A percentile compares a stretch with the other conserved stretches of the same genome.
phyloP scores from a whole-genome alignment of 2,797 vertebrate genomes.

The Aselliscus stoliczkanus region DNA sequence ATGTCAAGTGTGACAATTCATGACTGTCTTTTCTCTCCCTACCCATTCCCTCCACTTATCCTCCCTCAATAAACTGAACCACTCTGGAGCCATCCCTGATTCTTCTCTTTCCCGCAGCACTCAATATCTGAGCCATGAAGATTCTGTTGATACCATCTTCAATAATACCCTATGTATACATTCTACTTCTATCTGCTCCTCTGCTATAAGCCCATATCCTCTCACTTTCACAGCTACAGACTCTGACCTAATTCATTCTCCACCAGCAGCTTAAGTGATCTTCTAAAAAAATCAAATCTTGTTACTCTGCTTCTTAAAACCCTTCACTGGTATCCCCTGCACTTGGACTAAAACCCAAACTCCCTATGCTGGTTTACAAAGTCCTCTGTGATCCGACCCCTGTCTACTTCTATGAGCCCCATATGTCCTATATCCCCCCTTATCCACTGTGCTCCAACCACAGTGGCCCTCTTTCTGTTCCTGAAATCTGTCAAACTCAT shows the following conservation, averaged over 20 bases:
- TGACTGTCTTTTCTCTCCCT: neutral
- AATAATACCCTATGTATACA: neutral
- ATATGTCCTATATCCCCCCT: neutral
- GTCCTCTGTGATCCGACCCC: neutral
- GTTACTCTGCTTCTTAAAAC: neutral
- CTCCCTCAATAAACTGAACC: neutral
- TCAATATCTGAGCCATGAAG: neutral
- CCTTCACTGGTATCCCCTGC: neutral
- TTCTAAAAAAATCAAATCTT: neutral
- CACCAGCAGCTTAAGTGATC: neutral
- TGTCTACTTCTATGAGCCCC: neutral
- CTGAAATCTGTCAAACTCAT: neutral
- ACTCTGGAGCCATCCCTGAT: neutral
- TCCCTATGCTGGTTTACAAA: neutral
- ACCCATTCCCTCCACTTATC: neutral
- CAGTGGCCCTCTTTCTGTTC: neutral
- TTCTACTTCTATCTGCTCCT: neutral
- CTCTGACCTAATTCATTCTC: neutral
- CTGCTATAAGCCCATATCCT: neutral
- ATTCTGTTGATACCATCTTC: neutral
- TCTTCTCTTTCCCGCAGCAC: neutral
- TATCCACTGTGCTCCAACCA: neutral
- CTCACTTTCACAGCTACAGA: neutral
- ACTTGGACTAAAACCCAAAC: neutral
- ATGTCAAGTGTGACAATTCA: neutral